Conservation (phyloP, 2,113 vertebrate species). For the Diadophis punctatus region DNA sequence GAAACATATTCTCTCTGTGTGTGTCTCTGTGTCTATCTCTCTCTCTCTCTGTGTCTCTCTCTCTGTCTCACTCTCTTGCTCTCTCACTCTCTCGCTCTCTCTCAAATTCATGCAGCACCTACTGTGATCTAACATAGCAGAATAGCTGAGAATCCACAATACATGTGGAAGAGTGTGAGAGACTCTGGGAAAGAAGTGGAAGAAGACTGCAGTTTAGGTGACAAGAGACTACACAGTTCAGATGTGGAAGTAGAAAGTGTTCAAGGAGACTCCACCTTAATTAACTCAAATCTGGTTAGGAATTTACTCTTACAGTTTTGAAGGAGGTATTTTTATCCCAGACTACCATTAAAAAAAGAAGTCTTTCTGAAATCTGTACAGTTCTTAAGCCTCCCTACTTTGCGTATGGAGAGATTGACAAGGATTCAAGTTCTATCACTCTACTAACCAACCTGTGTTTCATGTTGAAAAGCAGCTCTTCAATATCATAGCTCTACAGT, state of each 20-base stretch:
- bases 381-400: background rate
- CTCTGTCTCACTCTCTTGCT: no score
- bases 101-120: no score
- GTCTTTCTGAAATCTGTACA: background rate
- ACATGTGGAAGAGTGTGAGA: background rate
- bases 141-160: background rate
- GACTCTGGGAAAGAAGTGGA: background rate
- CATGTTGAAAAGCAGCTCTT: background rate
- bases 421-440: background rate
- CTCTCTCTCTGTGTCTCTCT: no score
- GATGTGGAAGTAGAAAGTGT: background rate
- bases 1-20: no score
- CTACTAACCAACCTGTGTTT: background rate
- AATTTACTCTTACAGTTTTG: background rate
- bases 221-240: background rate
- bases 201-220: background rate
- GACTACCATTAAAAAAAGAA: background rate
- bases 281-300: background rate
- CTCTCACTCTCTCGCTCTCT: no score
- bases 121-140: no score
- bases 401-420: background rate
- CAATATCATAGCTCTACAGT: background rate
- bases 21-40: no score
- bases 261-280: background rate
- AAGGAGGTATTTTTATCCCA: background rate